phyloP scores from a whole-genome alignment of 1,140 invertebrate species.

The Drosophila mayri region DNA sequence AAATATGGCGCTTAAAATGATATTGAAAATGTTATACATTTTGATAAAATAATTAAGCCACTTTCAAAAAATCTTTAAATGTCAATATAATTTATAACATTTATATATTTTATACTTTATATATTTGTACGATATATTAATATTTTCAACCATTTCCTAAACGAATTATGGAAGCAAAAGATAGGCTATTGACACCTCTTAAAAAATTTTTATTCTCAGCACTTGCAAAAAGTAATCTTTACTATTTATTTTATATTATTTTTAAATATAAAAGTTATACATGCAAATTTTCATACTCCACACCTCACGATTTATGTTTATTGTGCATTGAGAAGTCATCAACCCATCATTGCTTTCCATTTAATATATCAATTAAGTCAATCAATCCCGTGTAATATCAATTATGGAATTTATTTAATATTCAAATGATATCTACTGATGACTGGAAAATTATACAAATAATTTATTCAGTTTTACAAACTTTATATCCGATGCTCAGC shows the following conservation, averaged over 20 bases:
- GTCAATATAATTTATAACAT: too few relatives aligned
- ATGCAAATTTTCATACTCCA: background rate
- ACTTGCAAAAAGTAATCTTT: background rate
- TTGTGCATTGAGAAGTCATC: background rate
- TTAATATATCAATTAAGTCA: background rate
- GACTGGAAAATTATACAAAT: slow-evolving; percentile 2
- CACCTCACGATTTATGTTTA: background rate
- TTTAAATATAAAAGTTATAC: background rate
- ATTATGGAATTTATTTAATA: slow-evolving; percentile 2
- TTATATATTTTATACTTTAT: too few relatives aligned
- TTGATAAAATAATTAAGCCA: too few relatives aligned
- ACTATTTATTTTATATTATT: background rate
- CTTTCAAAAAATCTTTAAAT: too few relatives aligned
- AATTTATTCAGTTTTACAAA: background rate
- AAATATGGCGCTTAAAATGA: too few relatives aligned
- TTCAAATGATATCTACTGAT: background rate
- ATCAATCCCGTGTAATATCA: slow-evolving; percentile 2
- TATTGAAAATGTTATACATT: too few relatives aligned
- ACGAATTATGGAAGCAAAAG: background rate
- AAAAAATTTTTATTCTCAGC: too few relatives aligned
- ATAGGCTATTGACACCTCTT: background rate
- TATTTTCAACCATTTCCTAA: too few relatives aligned
- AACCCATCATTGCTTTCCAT: slow-evolving; percentile 1
- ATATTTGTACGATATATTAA: too few relatives aligned
- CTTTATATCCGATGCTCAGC: background rate